phyloP scores from a whole-genome alignment of 2,888 invertebrate species.

The Tenthredo mesomela region DNA sequence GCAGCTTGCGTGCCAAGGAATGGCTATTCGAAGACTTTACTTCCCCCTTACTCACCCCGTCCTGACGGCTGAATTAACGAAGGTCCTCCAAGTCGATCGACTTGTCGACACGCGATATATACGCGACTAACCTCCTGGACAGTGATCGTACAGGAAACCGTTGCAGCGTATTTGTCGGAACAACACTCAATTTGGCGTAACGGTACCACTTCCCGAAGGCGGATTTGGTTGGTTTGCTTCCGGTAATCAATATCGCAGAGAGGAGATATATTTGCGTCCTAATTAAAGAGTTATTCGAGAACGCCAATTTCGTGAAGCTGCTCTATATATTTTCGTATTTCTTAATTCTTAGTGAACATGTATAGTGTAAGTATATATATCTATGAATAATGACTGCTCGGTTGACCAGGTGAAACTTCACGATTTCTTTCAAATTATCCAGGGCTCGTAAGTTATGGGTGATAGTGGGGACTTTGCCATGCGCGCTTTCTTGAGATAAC shows the following conservation, averaged over 20 bases:
- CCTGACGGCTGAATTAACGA: slow-evolving; percentile 53
- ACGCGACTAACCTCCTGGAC: slow-evolving; percentile 33
- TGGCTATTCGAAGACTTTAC: slow-evolving; percentile 48
- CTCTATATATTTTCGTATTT: neutral
- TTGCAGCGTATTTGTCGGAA: slow-evolving; percentile 4
- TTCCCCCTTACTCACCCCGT: slow-evolving; percentile 53
- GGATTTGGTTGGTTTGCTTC: neutral
- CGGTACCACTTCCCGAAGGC: neutral
- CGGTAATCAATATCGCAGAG: neutral
- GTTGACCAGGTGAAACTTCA: slow-evolving; percentile 12
- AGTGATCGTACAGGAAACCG: neutral
- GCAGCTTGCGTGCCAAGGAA: slow-evolving; percentile 49
- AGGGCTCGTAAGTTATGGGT: slow-evolving; percentile 12
- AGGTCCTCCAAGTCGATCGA: slow-evolving; percentile 49
- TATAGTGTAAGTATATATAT: neutral
- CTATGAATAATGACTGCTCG: neutral
- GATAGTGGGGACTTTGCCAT: slow-evolving; percentile 68
- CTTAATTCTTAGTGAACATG: neutral
- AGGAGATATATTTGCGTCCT: neutral
- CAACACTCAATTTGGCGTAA: neutral
- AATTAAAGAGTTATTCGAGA: neutral
- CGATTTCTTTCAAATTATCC: neutral
- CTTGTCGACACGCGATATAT: slow-evolving; percentile 50
- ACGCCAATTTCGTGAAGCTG: neutral
- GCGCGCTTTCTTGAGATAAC: slow-evolving; percentile 72